Evolutionary conservation across 2,113 vertebrate species (phyloP).

Genomic region (Eulacestoma nigropectus): DNA sequence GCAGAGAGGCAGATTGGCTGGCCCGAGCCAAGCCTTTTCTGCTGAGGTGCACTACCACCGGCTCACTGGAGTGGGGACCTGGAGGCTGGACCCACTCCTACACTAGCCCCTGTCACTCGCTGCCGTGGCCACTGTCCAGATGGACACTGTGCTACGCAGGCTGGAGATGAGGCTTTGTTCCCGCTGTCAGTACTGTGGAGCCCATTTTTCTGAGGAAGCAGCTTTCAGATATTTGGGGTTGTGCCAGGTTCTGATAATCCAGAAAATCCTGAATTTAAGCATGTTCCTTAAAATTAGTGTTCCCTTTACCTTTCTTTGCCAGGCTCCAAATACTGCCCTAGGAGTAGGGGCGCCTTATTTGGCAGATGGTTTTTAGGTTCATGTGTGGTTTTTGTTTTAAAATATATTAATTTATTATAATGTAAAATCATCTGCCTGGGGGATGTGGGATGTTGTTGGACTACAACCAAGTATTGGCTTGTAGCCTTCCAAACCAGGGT

Average conservation of each 20-base stretch:
- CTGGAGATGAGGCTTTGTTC: conserved; percentile 41
- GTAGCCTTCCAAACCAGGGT: conserved; percentile 53
- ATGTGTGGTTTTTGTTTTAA: background rate
- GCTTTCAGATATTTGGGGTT: conserved; percentile 29
- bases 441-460: conserved; percentile 54
- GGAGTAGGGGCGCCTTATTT: background rate
- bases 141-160: background rate
- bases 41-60: background rate
- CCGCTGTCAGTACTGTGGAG: background rate
- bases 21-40: background rate
- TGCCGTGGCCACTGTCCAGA: background rate
- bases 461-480: conserved; percentile 47
- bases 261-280: conserved; percentile 28
- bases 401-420: conserved; percentile 48
- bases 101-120: fast-evolving
- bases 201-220: conserved; percentile 44
- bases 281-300: background rate
- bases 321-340: background rate
- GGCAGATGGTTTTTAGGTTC: background rate
- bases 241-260: conserved; percentile 37
- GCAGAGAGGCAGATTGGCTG: conserved; percentile 22
- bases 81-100: background rate
- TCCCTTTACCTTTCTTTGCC: background rate
- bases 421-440: conserved; percentile 43
- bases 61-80: background rate